phyloP scores from a whole-genome alignment of 2,888 invertebrate genomes.

The Tenthredo livida region DNA sequence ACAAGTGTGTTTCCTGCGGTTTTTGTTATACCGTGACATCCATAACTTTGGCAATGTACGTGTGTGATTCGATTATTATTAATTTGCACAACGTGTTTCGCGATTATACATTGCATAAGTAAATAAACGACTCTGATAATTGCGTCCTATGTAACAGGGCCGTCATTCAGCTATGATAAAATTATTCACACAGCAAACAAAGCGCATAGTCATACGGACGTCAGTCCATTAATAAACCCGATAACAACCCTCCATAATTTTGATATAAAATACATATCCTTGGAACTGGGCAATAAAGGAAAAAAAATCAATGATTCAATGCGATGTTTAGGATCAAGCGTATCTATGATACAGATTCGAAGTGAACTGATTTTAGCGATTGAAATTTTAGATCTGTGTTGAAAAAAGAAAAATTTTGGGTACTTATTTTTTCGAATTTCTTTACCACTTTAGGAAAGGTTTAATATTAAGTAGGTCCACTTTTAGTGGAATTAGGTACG shows the following conservation, averaged over 20 bases:
- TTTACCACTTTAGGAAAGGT: neutral
- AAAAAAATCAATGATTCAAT: neutral
- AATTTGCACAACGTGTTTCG: constrained; percentile 6
- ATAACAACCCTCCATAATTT: neutral
- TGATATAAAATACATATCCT: neutral
- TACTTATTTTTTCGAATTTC: neutral
- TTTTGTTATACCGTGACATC: neutral
- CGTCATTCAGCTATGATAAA: constrained; percentile 5
- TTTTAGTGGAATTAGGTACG: neutral
- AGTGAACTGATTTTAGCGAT: neutral
- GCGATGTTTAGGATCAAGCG: too few relatives aligned
- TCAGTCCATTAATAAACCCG: neutral
- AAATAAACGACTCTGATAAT: constrained; percentile 18
- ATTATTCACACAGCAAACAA: neutral
- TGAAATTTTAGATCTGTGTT: neutral
- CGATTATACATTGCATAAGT: constrained; percentile 9
- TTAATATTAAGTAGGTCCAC: neutral
- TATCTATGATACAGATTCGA: neutral
- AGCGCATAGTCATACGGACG: neutral
- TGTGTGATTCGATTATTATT: neutral
- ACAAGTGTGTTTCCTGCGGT: neutral
- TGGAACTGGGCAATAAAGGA: neutral
- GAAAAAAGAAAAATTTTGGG: neutral
- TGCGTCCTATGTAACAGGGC: neutral
- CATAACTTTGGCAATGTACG: neutral